Conservation (phyloP, 2,113 vertebrate species). For the Balaeniceps rex region DNA sequence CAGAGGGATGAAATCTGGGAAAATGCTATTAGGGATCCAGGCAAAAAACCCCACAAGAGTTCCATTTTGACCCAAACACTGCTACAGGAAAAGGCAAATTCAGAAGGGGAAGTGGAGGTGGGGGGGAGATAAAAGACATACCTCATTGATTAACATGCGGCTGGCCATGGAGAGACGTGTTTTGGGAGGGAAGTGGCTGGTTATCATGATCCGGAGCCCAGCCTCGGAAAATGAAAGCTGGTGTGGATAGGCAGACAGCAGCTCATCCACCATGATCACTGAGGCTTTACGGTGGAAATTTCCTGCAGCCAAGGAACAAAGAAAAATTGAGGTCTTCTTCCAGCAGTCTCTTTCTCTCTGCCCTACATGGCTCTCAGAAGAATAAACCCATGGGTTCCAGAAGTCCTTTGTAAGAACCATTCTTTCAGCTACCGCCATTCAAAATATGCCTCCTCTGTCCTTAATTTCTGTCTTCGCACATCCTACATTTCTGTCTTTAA, state of each 20-base stretch:
- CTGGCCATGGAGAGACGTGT: slow-evolving; percentile 99
- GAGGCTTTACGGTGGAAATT: slow-evolving; percentile 91
- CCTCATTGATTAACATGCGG: slow-evolving; percentile 98
- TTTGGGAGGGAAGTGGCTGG: slow-evolving; percentile 94
- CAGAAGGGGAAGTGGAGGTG: not conserved
- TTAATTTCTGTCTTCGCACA: not conserved
- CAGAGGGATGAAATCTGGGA: not conserved
- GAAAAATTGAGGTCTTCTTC: not conserved
- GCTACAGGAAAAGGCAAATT: not conserved
- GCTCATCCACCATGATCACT: slow-evolving; percentile 96
- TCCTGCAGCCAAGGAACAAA: slow-evolving; percentile 71
- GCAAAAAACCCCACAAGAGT: not conserved
- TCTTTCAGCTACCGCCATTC: not conserved
- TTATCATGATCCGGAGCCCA: slow-evolving; percentile 98
- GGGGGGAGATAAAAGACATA: slow-evolving; percentile 22
- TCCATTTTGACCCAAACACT: not conserved
- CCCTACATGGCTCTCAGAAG: not conserved
- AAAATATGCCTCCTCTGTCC: not conserved
- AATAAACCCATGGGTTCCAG: not conserved
- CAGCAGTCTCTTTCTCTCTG: not conserved
- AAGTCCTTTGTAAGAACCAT: not conserved
- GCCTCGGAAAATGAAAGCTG: slow-evolving; percentile 97
- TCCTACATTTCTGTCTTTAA: not conserved
- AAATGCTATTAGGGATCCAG: not conserved
- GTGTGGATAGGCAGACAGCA: slow-evolving; percentile 94